Base-by-base conservation (phyloP, 2,797 vertebrate genomes). In the Pipistrellus kuhlii region DNA sequence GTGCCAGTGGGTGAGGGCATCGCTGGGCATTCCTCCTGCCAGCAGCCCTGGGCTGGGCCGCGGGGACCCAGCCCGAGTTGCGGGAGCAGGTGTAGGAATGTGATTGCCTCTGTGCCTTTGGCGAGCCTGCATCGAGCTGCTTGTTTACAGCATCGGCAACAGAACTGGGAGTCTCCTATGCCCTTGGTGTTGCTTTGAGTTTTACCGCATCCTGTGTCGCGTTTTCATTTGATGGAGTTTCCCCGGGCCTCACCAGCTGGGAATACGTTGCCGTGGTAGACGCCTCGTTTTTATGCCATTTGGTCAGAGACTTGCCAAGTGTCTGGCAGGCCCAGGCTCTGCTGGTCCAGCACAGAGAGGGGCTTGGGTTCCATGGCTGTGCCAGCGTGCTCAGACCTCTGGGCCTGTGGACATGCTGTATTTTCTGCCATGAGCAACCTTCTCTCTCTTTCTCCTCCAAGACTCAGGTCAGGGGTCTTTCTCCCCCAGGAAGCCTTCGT, bases 181-280 rank as follows among this genome's bases (percentile, higher is more conserved):
- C 41, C 84, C 83, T 72, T 14, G 6, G 53, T 38, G 51, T 89
- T 88, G 72, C 66, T 35, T 41, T 10, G 93, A 66, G 91, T 95
- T 94, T 92, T 78, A 90, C 81, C 90, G 53, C 84, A 53, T 69
- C 94, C 55, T 82, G 57, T 57, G 84, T 44, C 38, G 20, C 53
- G 41, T 87, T 85, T 72, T 73, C 66, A 88, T 85, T 86, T 69
- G 57, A 71, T 48, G 57, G 72, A 30, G 71, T 32, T n/a, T 66
- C 69, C 15, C 69, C 38, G 57, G 64, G 77, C 92, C 88, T 85
- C 62, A 69, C 81, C 81, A 13, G 69, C 48, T 35, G 76, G 69
- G 85, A 38, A 38, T 64, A 68, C 82, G 71, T 41, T 21, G 81
- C 71, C 32, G 7, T 44, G 2, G 21, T 41, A 13, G 18, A 18